Conservation (phyloP, 2,797 vertebrate genomes). For the Aldrovandia affinis region DNA sequence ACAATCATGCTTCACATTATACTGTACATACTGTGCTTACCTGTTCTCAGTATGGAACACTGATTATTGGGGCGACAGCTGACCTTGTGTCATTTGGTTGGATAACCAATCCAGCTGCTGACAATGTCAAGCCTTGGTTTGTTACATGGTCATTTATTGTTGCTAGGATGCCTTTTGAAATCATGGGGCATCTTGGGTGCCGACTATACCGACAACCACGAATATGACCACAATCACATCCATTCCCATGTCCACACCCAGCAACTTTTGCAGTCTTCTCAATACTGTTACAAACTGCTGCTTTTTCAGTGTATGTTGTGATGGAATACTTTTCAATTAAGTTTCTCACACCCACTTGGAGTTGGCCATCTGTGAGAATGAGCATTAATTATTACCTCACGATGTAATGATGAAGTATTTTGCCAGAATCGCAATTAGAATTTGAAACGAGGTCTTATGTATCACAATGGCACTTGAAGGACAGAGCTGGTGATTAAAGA, state of each 20-base stretch:
- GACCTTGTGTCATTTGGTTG: too few species aligned
- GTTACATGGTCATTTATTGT: too few species aligned
- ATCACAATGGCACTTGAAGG: background rate
- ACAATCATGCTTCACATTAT: too few species aligned
- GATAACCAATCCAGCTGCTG: too few species aligned
- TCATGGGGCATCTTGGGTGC: background rate
- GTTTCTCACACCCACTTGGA: background rate
- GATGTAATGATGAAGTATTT: slow-evolving; percentile 2
- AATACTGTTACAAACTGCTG: background rate
- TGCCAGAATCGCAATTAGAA: slow-evolving; percentile 5
- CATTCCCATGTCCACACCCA: too few species aligned
- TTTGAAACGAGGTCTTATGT: background rate
- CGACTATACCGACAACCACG: background rate
- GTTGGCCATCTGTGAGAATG: background rate
- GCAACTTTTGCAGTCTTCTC: background rate
- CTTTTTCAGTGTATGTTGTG: background rate
- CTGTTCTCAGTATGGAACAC: too few species aligned
- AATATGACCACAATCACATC: background rate
- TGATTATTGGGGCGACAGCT: too few species aligned
- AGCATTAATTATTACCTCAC: background rate
- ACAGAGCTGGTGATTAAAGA: slow-evolving; percentile 19
- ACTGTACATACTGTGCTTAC: too few species aligned
- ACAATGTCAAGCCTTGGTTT: too few species aligned
- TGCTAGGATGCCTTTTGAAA: background rate
- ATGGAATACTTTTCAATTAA: background rate